Conservation (phyloP, 2,113 vertebrate species). For the Pyxicephalus adspersus region DNA sequence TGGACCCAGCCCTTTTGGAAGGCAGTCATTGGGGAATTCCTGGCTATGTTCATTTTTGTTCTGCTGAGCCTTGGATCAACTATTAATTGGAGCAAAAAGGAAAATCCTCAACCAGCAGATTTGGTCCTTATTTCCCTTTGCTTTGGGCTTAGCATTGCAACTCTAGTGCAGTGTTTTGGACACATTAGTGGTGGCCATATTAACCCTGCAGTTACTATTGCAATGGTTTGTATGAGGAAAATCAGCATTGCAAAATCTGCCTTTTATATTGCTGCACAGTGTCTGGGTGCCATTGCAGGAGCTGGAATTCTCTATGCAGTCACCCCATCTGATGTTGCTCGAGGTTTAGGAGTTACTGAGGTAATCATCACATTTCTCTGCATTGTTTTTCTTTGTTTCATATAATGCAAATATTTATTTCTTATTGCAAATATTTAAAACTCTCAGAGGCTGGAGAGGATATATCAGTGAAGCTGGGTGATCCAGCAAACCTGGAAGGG, state of each 20-base stretch:
- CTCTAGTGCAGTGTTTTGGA: conserved; percentile 95
- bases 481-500: too few relatives aligned
- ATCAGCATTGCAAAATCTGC: conserved; percentile 89
- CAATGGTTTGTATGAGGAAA: conserved; percentile 91
- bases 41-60: conserved; percentile 92
- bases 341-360: conserved; percentile 83
- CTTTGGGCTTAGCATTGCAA: conserved; percentile 95
- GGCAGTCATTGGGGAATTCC: conserved; percentile 87
- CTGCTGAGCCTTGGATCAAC: conserved; percentile 92
- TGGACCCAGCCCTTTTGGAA: conserved; percentile 97
- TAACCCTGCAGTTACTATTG: conserved; percentile 90
- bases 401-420: not conserved
- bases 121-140: conserved; percentile 92
- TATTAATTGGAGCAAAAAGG: conserved; percentile 84
- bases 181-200: conserved; percentile 96
- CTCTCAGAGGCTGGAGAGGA: too few relatives aligned
- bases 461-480: too few relatives aligned
- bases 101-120: conserved; percentile 80
- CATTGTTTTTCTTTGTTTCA: not conserved
- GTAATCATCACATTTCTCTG: conserved; percentile 69
- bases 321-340: conserved; percentile 81
- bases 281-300: conserved; percentile 86
- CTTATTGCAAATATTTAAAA: too few relatives aligned
- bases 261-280: conserved; percentile 92
- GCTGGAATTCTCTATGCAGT: conserved; percentile 88